These are phyloP conservation scores for Sebastes alutus DNA, from an alignment of 2,797 vertebrate genomes.

Conservation along the genomic window DNA sequence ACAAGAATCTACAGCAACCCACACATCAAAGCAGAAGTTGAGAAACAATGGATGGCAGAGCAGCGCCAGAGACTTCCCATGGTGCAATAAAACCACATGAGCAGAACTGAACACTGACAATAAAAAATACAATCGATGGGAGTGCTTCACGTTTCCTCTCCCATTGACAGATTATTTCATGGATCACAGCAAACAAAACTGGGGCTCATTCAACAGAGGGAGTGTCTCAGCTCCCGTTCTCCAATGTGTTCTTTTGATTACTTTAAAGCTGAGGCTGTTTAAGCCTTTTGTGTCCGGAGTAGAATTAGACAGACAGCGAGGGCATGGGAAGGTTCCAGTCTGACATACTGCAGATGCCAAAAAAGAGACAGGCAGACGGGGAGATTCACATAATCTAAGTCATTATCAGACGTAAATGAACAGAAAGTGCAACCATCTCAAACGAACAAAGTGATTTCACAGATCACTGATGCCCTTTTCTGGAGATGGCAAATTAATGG, in stretches of 20 bases:
- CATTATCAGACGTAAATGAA: slow-evolving; percentile 88
- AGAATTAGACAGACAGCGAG: slow-evolving; percentile 80
- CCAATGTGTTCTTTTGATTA: slow-evolving; percentile 78
- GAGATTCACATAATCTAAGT: slow-evolving; percentile 84
- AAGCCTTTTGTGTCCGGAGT: slow-evolving; percentile 80
- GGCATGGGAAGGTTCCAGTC: slow-evolving; percentile 77
- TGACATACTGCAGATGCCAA: slow-evolving; percentile 74
- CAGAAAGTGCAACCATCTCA: slow-evolving; percentile 86
- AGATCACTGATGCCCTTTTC: slow-evolving; percentile 87
- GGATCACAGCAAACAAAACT: slow-evolving; percentile 86
- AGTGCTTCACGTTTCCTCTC: slow-evolving; percentile 82
- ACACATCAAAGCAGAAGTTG: slow-evolving; percentile 65
- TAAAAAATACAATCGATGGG: slow-evolving; percentile 79
- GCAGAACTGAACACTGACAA: slow-evolving; percentile 78
- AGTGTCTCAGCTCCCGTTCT: slow-evolving; percentile 82
- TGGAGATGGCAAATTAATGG: slow-evolving; percentile 87
- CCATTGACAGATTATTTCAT: slow-evolving; percentile 88
- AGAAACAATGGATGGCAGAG: slow-evolving; percentile 70
- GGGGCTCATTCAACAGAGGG: slow-evolving; percentile 83
- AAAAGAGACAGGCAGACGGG: slow-evolving; percentile 74
- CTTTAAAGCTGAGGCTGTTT: slow-evolving; percentile 79
- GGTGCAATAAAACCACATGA: slow-evolving; percentile 78
- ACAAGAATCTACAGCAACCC: slow-evolving; percentile 60
- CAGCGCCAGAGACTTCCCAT: slow-evolving; percentile 65
- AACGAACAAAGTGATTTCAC: slow-evolving; percentile 89